Conservation (phyloP, 1,140 invertebrate species). For the Drosophila mojavensis region DNA sequence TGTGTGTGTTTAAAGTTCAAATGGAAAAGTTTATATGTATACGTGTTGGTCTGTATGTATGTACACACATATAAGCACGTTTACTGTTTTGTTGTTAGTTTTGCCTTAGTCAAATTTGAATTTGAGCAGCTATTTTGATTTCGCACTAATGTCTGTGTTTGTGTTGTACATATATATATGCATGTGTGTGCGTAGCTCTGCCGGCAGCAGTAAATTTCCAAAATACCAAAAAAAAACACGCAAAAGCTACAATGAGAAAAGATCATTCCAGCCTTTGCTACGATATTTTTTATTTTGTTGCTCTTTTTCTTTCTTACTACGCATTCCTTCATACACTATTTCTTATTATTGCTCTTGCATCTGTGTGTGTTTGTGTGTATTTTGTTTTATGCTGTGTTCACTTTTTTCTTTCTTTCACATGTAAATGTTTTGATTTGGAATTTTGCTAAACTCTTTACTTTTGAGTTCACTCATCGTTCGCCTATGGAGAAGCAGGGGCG, state of each 20-base stretch:
- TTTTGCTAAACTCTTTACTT: slow-evolving; percentile 42
- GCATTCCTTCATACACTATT: slow-evolving; percentile 60
- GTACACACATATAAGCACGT: slow-evolving; percentile 62
- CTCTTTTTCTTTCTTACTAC: slow-evolving; percentile 38
- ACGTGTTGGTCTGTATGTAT: not conserved
- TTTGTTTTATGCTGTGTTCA: slow-evolving; percentile 34
- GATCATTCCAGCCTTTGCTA: slow-evolving; percentile 27
- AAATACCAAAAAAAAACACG: slow-evolving; percentile 1
- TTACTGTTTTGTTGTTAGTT: slow-evolving; percentile 45
- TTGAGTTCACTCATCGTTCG: slow-evolving; percentile 20
- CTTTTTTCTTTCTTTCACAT: slow-evolving; percentile 21
- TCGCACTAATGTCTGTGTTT: slow-evolving; percentile 33
- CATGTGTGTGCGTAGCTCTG: slow-evolving; percentile 16
- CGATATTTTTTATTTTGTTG: slow-evolving; percentile 16
- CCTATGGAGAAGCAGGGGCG: not conserved
- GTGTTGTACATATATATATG: slow-evolving; percentile 7
- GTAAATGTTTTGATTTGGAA: slow-evolving; percentile 46
- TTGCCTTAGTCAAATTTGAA: slow-evolving; percentile 67
- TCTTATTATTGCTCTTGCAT: slow-evolving; percentile 31
- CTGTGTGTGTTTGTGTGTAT: slow-evolving; percentile 19
- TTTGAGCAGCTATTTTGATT: slow-evolving; percentile 42
- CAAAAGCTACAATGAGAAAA: slow-evolving; percentile 19
- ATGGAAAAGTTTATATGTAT: slow-evolving; percentile 62
- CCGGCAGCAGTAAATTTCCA: slow-evolving; percentile 26
- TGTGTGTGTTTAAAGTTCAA: slow-evolving; percentile 74